These are phyloP conservation scores for Eufriesea mexicana DNA, from an alignment of 1,140 invertebrate species.

Conservation along the genomic window DNA sequence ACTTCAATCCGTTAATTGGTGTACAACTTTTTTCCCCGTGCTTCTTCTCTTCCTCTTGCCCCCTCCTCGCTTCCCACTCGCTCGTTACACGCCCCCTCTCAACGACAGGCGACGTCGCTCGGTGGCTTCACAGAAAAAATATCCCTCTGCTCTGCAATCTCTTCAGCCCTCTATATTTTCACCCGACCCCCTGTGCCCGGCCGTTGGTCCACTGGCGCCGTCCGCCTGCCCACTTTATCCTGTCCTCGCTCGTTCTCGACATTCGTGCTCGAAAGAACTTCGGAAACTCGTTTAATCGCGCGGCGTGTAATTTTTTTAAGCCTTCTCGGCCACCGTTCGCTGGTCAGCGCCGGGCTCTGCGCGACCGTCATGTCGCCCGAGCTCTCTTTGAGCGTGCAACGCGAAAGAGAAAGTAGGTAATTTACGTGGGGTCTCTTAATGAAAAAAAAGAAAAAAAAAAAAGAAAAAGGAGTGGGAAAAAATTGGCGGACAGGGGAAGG, in stretches of 20 bases:
- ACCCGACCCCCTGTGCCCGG: conserved; percentile 24
- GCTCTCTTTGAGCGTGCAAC: conserved; percentile 24
- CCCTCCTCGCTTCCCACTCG: not conserved
- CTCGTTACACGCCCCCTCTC: not conserved
- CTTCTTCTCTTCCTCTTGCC: conserved; percentile 37
- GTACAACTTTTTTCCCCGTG: conserved; percentile 69
- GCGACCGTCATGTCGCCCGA: conserved; percentile 20
- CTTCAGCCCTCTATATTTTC: conserved; percentile 42
- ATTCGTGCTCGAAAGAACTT: conserved; percentile 65
- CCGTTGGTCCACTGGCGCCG: conserved; percentile 4
- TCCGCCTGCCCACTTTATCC: conserved; percentile 31
- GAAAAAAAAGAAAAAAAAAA: not conserved
- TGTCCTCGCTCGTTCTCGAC: conserved; percentile 41
- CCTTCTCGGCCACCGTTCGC: conserved; percentile 38
- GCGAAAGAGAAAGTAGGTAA: conserved; percentile 11
- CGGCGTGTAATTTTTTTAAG: conserved; percentile 69
- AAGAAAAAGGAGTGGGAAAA: not conserved
- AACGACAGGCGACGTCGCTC: conserved; percentile 39
- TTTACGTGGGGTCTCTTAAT: not conserved
- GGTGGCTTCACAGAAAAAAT: conserved; percentile 53
- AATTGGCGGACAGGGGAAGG: too few species aligned
- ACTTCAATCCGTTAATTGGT: conserved; percentile 78
- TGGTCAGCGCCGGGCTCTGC: conserved; percentile 16
- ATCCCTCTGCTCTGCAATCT: conserved; percentile 43
- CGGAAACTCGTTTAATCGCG: conserved; percentile 63